Evolutionary conservation across 2,797 vertebrate species (phyloP), one percentile per base, ranked within the genome.

Genomic region (Xenentodon cancila): DNA sequence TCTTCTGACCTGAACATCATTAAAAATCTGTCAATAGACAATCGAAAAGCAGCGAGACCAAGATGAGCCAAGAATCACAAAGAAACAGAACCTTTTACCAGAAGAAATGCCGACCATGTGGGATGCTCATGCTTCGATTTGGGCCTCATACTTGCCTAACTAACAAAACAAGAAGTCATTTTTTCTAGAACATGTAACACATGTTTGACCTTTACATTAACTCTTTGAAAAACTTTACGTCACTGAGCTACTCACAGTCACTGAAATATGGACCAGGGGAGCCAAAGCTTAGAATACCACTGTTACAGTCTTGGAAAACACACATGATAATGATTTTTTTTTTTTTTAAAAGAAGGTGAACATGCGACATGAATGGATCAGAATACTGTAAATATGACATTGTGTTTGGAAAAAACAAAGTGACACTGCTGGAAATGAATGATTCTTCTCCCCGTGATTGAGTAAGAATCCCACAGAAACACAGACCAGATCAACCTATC

Each of bases 341-440:
- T n/a, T n/a, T n/a, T n/a, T 42, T 56, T 46, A 59, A 59, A 73
- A 72, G 75, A 44, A 81, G 53, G 56, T 84, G 79, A 76, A 72
- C 25, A 70, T 17, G 58, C 89, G 87, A 59, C 66, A 85, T 85
- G 85, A 79, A 78, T 79, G 79, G 52, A 75, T 49, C 40, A 77
- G 53, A 73, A 60, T 7, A 80, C 65, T 84, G 47, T 43, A 66
- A n/a, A 74, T 53, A 30, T 51, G 34, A 32, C 17, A 49, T 32
- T 61, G 19, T 53, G 17, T 53, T 18, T 13, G 13, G 20, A 52
- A 59, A 46, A 54, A 15, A 27, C 8, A 27, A 49, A 45, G 18
- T 30, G n/a, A 46, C 50, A 30, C 21, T 72, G 13, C 37, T 40
- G 13, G 13, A 18, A 65, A 56, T 43, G 51, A 73, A 62, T 30